Evolutionary conservation across 2,113 vertebrate genomes (phyloP).

Genomic region (Calonectris borealis): DNA sequence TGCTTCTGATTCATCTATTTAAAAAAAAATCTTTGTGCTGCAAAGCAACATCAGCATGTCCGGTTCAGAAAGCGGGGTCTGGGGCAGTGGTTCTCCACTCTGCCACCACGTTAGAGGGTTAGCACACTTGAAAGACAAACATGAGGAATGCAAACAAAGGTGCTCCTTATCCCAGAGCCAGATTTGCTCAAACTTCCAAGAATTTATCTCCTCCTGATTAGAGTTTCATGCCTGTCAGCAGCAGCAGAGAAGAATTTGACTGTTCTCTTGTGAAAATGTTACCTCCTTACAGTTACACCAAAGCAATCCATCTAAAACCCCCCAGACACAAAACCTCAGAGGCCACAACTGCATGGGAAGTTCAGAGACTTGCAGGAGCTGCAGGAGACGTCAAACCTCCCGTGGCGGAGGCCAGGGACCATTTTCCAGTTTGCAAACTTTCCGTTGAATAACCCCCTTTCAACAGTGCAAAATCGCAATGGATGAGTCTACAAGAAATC

Average conservation of each 20-base stretch:
- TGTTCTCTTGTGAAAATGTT: constrained; percentile 67
- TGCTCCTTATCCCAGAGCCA: not conserved
- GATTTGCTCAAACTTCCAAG: not conserved
- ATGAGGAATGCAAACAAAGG: not conserved
- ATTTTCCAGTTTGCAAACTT: constrained; percentile 48
- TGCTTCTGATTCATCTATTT: not conserved
- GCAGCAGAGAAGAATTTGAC: not conserved
- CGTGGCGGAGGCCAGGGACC: not conserved
- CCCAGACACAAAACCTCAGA: not conserved
- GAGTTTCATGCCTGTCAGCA: not conserved
- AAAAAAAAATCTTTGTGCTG: not conserved
- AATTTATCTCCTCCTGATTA: not conserved
- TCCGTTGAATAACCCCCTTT: constrained; percentile 63
- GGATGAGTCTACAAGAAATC: constrained; percentile 75
- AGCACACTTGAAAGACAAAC: not conserved
- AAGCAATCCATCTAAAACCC: not conserved
- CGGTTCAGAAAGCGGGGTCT: not conserved
- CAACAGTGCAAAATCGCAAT: constrained; percentile 64
- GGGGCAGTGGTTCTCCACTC: not conserved
- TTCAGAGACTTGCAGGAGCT: not conserved
- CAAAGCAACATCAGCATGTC: not conserved
- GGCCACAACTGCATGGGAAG: not conserved
- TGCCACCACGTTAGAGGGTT: not conserved
- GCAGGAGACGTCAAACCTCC: not conserved
- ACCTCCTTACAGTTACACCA: not conserved